Evolutionary conservation across 2,888 invertebrate species (phyloP), one percentile per base, ranked within the genome.

Genomic region (Epistrophella euchroma): DNA sequence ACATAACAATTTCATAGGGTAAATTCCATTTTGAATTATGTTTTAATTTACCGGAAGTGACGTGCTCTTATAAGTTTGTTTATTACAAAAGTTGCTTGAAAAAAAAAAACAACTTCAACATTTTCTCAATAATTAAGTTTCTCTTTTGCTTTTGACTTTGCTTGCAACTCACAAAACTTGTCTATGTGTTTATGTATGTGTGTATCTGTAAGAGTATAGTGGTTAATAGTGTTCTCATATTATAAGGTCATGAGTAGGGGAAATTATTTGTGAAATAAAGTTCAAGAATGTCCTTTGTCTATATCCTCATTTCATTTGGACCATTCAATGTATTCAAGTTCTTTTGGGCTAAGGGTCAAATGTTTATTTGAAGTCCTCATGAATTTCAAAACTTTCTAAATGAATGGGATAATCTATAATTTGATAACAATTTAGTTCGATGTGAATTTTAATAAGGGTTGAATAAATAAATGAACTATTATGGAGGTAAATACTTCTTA

Each of bases 31-130:
- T 62, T 15, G 35, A 68, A 68, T 73, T 68, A 81, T 74, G 64
- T 77, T 85, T 77, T 81, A 75, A 81, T 77, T 81, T 85, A 64
- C 56, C 50, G 62, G 76, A 81, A 70, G 80, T 80, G 79, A 43
- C 64, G 32, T 47, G 52, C 58, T 78, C 50, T 64, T n/a, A 72
- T 76, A 76, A 75, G 19, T 64, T 58, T 76, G 64, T 47, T 47
- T 66, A 66, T 66, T 66, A 45, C 47, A 66, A 66, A 52, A 74
- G 35, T 58, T 52, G 11, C 11, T 43, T n/a, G n/a, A 15, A 17
- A 19, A 62, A 19, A 15, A n/a, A 62, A 64, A 68, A 60, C 35
- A 68, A 55, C 75, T 72, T 68, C 22, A 66, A 66, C 35, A 85
- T 80, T 76, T 72, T 68, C 75, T 62, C 68, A 58, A 56, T 79